A percentile compares a stretch with the other conserved stretches of the same genome.
Conservation (phyloP, 2,797 vertebrate species). For the Melanotaenia trifasciata region DNA sequence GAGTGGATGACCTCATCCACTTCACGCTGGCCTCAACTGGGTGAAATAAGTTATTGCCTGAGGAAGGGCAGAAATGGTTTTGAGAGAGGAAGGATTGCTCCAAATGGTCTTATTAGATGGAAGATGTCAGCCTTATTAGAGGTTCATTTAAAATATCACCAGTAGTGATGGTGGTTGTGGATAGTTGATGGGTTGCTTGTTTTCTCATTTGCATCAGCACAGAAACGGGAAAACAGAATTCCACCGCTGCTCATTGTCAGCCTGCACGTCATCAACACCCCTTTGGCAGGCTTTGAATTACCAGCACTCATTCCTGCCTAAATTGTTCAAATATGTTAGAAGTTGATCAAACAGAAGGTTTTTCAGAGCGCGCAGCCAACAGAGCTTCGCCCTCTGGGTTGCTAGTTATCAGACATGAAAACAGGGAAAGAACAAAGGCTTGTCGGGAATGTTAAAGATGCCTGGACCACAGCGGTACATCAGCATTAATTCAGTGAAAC, state of each 20-base stretch:
- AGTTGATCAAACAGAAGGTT: slow-evolving; percentile 72
- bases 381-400: slow-evolving; percentile 62
- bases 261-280: slow-evolving; percentile 38
- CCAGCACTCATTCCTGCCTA: slow-evolving; percentile 63
- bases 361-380: slow-evolving; percentile 23
- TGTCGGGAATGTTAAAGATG: slow-evolving; percentile 65
- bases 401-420: slow-evolving; percentile 70
- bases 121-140: slow-evolving; percentile 52
- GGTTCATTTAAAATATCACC: slow-evolving; percentile 37
- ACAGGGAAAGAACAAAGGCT: slow-evolving; percentile 72
- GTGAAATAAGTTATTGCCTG: slow-evolving; percentile 39
- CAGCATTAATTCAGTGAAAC: slow-evolving; percentile 63
- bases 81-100: slow-evolving; percentile 22
- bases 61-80: slow-evolving; percentile 30
- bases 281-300: slow-evolving; percentile 65
- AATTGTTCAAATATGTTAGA: slow-evolving; percentile 73
- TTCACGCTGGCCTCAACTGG: slow-evolving; percentile 74
- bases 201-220: not conserved
- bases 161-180: slow-evolving; percentile 41
- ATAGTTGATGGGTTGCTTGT: not conserved
- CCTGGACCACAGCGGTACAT: slow-evolving; percentile 52
- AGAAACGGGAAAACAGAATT: slow-evolving; percentile 35
- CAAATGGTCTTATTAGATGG: slow-evolving; percentile 21
- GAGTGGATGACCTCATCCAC: slow-evolving; percentile 56
- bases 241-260: slow-evolving; percentile 23